phyloP scores from a whole-genome alignment of 2,113 vertebrate species.

The Boulengeromyrus knoepffleri region DNA sequence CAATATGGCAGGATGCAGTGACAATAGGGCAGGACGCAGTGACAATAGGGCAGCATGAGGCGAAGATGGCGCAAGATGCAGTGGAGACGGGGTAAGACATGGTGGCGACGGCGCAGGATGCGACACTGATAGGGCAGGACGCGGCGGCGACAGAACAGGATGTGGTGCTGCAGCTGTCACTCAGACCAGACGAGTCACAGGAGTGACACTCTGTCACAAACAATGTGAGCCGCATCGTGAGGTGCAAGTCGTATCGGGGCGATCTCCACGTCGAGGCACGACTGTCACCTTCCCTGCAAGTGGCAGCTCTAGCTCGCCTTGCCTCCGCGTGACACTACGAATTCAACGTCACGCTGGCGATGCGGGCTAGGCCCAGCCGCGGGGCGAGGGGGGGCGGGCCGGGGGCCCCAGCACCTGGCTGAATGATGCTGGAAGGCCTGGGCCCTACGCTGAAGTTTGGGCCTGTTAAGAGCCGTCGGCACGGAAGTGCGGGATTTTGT shows the following conservation, averaged over 20 bases:
- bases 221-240: slow-evolving; percentile 64
- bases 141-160: not conserved
- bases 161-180: slow-evolving; percentile 47
- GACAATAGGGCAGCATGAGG: not conserved
- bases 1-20: too few relatives aligned
- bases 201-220: slow-evolving; percentile 78
- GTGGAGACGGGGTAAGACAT: not conserved
- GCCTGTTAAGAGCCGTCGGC: slow-evolving; percentile 38
- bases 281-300: slow-evolving; percentile 70
- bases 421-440: slow-evolving; percentile 40
- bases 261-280: slow-evolving; percentile 53
- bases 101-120: not conserved
- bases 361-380: slow-evolving; percentile 61
- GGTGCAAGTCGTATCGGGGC: slow-evolving; percentile 76
- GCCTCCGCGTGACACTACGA: slow-evolving; percentile 67
- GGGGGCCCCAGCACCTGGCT: slow-evolving; percentile 57
- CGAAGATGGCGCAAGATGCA: too few relatives aligned
- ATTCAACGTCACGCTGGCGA: slow-evolving; percentile 73
- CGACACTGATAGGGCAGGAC: not conserved
- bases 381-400: slow-evolving; percentile 36
- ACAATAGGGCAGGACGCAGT: not conserved
- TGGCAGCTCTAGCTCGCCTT: slow-evolving; percentile 71
- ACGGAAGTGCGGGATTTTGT: slow-evolving; percentile 46
- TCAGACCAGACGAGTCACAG: slow-evolving; percentile 56
- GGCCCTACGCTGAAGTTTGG: slow-evolving; percentile 35